phyloP scores from a whole-genome alignment of 2,797 vertebrate species.

The Rachycentron canadum region DNA sequence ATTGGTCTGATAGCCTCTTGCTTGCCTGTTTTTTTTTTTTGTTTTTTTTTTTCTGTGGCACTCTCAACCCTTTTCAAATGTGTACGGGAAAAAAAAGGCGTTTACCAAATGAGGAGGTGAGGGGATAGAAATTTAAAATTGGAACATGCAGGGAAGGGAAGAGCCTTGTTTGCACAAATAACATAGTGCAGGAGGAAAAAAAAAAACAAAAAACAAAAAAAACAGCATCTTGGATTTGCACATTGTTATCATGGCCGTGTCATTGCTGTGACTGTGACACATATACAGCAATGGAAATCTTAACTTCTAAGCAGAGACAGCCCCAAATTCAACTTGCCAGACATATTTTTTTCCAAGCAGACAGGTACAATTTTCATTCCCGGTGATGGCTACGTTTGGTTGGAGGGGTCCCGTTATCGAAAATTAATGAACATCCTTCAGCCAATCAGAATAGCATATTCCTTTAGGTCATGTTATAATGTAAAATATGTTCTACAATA shows the following conservation, averaged over 20 bases:
- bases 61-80: constrained; percentile 29
- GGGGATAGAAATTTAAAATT: constrained; percentile 19
- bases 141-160: constrained; percentile 32
- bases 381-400: constrained; percentile 40
- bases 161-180: constrained; percentile 48
- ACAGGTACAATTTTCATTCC: constrained; percentile 36
- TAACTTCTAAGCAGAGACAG: constrained; percentile 27
- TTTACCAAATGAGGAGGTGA: constrained; percentile 24
- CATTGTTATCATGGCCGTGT: constrained; percentile 48
- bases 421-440: constrained; percentile 62
- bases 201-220: constrained; percentile 7
- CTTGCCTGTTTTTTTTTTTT: constrained; percentile 17
- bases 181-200: not conserved
- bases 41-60: constrained; percentile 30
- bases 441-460: constrained; percentile 51
- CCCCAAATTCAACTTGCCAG: constrained; percentile 46
- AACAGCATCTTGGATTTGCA: constrained; percentile 42
- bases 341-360: constrained; percentile 19
- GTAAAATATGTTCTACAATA: constrained; percentile 67
- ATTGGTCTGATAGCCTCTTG: constrained; percentile 53
- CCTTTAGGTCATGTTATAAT: constrained; percentile 54
- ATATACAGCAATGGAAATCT: constrained; percentile 40
- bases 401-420: constrained; percentile 44
- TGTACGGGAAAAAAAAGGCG: constrained; percentile 18
- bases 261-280: constrained; percentile 40